A percentile compares a stretch with the other conserved stretches of the same genome.
These are phyloP conservation scores for Polyodon spathula DNA, from an alignment of 2,113 vertebrate species.

Conservation along the genomic window DNA sequence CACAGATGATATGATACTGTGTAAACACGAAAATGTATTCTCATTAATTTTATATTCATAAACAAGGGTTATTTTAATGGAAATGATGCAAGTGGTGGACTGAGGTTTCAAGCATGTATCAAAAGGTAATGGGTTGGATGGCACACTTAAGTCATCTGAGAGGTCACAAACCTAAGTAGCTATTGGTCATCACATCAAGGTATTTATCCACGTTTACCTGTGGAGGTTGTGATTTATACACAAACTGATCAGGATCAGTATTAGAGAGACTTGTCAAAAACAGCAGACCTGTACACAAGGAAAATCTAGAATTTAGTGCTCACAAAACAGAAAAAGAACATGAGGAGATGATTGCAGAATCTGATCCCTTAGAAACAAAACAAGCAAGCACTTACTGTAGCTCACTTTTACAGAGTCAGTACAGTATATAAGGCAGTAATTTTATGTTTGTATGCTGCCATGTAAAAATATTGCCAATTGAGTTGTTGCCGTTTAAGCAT, in stretches of 20 bases:
- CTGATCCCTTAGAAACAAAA: no score
- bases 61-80: no score
- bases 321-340: neutral
- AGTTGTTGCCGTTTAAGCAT: neutral
- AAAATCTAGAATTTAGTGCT: constrained; percentile 3
- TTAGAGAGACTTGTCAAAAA: constrained; percentile 70
- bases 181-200: constrained; percentile 64
- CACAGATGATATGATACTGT: no score
- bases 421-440: no score
- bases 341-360: neutral
- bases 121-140: constrained; percentile 23
- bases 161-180: constrained; percentile 77
- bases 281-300: constrained; percentile 54
- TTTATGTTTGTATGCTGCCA: no score
- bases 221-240: constrained; percentile 65
- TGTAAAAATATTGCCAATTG: neutral
- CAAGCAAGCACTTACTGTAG: no score
- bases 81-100: constrained; percentile 16
- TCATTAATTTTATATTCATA: no score
- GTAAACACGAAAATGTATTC: no score
- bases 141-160: constrained; percentile 33
- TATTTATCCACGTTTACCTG: constrained; percentile 38
- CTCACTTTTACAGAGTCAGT: no score
- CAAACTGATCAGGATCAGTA: constrained; percentile 64
- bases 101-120: no score